A percentile compares a stretch with the other conserved stretches of the same genome.
Evolutionary conservation across 2,888 invertebrate genomes (phyloP).

Genomic region (Minunthozetes semirufus): DNA sequence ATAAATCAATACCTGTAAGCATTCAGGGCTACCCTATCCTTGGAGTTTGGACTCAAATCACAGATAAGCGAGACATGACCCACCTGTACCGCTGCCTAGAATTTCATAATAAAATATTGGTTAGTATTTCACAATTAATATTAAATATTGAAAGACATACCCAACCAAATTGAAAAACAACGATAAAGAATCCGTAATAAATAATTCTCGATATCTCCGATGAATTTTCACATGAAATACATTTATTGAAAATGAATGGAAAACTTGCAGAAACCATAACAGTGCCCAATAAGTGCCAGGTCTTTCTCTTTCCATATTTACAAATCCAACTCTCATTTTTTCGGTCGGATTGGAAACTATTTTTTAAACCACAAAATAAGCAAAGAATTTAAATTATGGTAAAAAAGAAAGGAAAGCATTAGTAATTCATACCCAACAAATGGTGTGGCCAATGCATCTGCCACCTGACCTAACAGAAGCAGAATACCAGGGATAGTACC

Average conservation of each 20-base stretch:
- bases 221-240: constrained; percentile 60
- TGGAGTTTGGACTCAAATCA: constrained; percentile 48
- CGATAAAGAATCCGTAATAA: constrained; percentile 67
- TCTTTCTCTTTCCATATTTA: constrained; percentile 51
- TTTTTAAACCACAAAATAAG: neutral
- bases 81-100: constrained; percentile 65
- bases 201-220: constrained; percentile 64
- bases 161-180: constrained; percentile 89
- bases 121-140: too few relatives aligned
- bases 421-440: constrained; percentile 63
- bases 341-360: constrained; percentile 56
- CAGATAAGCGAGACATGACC: constrained; percentile 59
- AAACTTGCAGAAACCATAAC: constrained; percentile 68
- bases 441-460: constrained; percentile 77
- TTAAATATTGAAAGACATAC: too few relatives aligned
- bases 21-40: constrained; percentile 50
- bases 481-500: constrained; percentile 43
- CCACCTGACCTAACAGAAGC: constrained; percentile 55
- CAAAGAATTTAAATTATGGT: too few relatives aligned
- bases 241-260: constrained; percentile 77
- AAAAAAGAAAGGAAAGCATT: neutral
- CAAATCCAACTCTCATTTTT: constrained; percentile 41
- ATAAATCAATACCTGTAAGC: constrained; percentile 48
- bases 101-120: neutral
- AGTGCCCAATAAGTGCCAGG: constrained; percentile 61